These are phyloP conservation scores for Nipponia nippon DNA, from an alignment of 2,113 vertebrate species.

Conservation along the genomic window DNA sequence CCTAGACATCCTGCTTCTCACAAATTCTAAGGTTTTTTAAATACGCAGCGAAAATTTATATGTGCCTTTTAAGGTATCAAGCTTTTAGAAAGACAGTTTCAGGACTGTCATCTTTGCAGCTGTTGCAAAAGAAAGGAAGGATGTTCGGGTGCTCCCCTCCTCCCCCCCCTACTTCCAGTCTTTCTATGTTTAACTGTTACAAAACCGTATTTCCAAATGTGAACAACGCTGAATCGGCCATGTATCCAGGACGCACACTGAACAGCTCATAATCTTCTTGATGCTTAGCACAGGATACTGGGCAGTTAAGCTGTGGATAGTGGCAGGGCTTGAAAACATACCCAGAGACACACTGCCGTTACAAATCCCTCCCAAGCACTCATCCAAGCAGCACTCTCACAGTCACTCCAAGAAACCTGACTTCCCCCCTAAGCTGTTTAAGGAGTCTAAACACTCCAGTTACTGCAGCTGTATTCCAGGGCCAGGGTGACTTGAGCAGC, in stretches of 20 bases:
- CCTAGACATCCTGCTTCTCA: neutral
- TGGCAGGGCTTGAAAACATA: neutral
- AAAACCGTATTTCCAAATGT: neutral
- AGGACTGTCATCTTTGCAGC: neutral
- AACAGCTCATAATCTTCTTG: neutral
- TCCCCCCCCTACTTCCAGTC: neutral
- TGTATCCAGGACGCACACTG: neutral
- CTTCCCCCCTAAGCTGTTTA: neutral
- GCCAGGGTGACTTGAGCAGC: neutral
- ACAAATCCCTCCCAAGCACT: neutral
- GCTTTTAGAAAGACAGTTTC: neutral
- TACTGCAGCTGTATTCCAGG: neutral
- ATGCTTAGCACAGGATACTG: neutral
- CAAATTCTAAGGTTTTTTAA: neutral
- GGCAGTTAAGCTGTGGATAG: neutral
- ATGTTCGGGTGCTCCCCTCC: neutral
- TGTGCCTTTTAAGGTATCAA: neutral
- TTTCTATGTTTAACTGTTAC: neutral
- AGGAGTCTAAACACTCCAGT: neutral
- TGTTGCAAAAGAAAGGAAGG: neutral
- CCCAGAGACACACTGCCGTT: neutral
- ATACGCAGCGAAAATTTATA: neutral
- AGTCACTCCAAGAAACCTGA: neutral
- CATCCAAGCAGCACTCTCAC: neutral
- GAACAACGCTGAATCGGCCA: neutral